A percentile compares a stretch with the other conserved stretches of the same genome.
phyloP scores from a whole-genome alignment of 2,113 vertebrate species.

The Nothobranchius furzeri region DNA sequence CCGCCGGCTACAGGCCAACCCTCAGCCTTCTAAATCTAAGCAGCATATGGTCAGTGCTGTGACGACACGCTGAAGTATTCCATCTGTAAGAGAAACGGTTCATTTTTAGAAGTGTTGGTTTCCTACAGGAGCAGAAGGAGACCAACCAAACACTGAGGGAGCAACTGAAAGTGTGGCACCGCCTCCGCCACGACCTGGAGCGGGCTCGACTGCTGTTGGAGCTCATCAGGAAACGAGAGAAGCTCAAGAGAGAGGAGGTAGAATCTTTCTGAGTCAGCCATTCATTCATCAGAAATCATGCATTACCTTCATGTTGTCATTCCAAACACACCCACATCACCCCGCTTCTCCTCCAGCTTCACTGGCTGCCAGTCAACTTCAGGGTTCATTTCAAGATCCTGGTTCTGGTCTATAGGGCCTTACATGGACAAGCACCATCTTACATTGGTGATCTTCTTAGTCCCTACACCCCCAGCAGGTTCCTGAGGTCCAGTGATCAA shows the following conservation, averaged over 20 bases:
- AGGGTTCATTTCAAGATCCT: no score
- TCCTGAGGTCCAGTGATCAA: no score
- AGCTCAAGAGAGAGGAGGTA: conserved; percentile 97
- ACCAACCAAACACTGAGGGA: conserved; percentile 89
- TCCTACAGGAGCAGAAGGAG: conserved; percentile 81
- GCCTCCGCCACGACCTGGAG: conserved; percentile 96
- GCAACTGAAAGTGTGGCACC: conserved; percentile 96
- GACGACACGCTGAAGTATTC: no score
- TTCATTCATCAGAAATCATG: no score
- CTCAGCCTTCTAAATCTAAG: conserved; percentile 83
- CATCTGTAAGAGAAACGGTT: neutral
- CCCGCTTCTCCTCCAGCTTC: no score
- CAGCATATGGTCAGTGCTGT: conserved; percentile 79
- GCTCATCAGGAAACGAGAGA: conserved; percentile 97
- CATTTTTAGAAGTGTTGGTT: neutral
- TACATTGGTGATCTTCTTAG: no score
- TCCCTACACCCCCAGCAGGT: no score
- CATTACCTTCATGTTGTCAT: no score
- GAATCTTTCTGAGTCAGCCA: neutral
- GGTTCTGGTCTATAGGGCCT: no score
- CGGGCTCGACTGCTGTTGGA: conserved; percentile 91
- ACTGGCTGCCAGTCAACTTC: no score
- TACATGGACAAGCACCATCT: no score
- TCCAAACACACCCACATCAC: no score
- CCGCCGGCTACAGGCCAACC: conserved; percentile 91